Conservation (phyloP, 1,140 invertebrate species). For the Stegodyphus dumicola region DNA sequence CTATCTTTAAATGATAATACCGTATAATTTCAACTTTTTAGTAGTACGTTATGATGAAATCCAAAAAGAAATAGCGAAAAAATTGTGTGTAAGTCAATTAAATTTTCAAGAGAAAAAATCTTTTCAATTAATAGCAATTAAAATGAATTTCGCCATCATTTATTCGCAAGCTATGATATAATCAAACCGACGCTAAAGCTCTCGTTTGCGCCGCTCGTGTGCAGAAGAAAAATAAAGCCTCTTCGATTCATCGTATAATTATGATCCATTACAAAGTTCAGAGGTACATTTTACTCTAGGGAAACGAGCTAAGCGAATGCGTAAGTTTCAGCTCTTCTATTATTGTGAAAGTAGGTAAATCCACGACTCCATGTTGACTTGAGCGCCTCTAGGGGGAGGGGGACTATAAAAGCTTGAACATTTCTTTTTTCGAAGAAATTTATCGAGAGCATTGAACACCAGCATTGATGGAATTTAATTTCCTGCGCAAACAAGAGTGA, state of each 20-base stretch:
- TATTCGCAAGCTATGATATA: too few relatives aligned
- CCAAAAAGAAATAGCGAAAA: too few relatives aligned
- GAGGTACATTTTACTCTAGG: not conserved
- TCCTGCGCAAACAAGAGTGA: slow-evolving; percentile 54
- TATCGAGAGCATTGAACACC: slow-evolving; percentile 55
- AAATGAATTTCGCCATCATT: too few relatives aligned
- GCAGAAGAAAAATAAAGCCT: slow-evolving; percentile 21
- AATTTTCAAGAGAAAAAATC: too few relatives aligned
- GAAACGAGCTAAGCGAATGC: slow-evolving; percentile 48
- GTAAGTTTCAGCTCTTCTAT: slow-evolving; percentile 48
- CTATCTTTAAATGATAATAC: too few relatives aligned
- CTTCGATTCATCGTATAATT: slow-evolving; percentile 37
- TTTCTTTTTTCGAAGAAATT: slow-evolving; percentile 60
- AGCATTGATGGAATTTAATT: slow-evolving; percentile 59
- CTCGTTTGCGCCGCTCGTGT: not conserved
- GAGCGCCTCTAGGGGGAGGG: slow-evolving; percentile 13
- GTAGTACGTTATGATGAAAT: too few relatives aligned
- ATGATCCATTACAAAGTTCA: slow-evolving; percentile 58
- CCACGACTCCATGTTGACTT: slow-evolving; percentile 39
- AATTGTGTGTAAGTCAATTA: too few relatives aligned
- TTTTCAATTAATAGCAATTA: too few relatives aligned
- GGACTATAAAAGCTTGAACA: slow-evolving; percentile 40
- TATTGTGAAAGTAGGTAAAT: slow-evolving; percentile 56
- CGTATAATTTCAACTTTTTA: too few relatives aligned
- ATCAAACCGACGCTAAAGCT: too few relatives aligned